Conservation (phyloP, 2,888 invertebrate species). For the Pseudococcus jackbeardsleyi region DNA sequence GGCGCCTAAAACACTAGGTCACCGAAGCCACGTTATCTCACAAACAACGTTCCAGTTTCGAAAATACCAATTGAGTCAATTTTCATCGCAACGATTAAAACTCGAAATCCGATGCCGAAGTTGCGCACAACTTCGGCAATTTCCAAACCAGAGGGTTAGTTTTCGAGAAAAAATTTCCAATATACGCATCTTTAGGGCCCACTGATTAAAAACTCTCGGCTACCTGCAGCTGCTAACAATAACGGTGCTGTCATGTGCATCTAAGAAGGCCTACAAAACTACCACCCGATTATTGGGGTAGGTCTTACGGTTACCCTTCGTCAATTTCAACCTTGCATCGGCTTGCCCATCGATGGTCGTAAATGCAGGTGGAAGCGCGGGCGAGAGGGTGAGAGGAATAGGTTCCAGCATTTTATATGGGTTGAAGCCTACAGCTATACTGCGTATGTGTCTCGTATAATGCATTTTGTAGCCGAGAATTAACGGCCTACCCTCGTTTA, state of each 20-base stretch:
- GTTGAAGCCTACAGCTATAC: background rate
- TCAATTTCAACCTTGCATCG: background rate
- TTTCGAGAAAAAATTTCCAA: background rate
- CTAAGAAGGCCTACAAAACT: conserved; percentile 42
- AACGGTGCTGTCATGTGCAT: conserved; percentile 62
- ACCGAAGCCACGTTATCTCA: no score
- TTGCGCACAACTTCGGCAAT: background rate
- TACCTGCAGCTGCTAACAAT: conserved; percentile 63
- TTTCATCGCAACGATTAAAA: no score
- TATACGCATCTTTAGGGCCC: background rate
- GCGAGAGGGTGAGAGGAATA: background rate
- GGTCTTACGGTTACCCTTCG: conserved; percentile 52
- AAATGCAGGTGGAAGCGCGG: background rate
- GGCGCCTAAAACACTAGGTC: background rate
- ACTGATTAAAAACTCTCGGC: conserved; percentile 58
- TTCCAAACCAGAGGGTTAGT: background rate
- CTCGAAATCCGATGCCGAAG: no score
- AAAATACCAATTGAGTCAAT: no score
- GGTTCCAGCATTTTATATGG: background rate
- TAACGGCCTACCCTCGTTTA: conserved; percentile 37
- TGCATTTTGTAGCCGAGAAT: conserved; percentile 4
- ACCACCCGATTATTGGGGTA: conserved; percentile 62
- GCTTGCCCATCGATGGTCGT: background rate
- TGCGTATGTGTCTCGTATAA: background rate
- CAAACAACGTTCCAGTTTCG: no score